Evolutionary conservation across 2,797 vertebrate genomes (phyloP), one percentile per base, ranked within the genome.

Genomic region (Melanogrammus aeglefinus): DNA sequence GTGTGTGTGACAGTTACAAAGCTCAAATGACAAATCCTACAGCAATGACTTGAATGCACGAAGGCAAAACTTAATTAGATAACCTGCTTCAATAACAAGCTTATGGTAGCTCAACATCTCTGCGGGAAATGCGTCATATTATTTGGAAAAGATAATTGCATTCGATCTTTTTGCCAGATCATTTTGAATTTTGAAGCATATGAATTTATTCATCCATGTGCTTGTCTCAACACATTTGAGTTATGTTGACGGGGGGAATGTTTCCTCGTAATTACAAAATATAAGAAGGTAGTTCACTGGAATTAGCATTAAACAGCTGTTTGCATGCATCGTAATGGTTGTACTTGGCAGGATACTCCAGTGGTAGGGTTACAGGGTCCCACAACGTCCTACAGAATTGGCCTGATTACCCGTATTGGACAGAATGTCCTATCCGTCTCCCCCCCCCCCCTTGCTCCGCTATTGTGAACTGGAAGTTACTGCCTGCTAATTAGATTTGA

Each of bases 401-500:
- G 81, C 84, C 77, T 82, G 81, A 88, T 88, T 72, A 79, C 82
- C 81, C 24, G 77, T 84, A 88, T 91, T 85, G 88, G 92, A 85
- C 83, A 81, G 85, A 83, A 87, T 92, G 87, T 87, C 88, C 81
- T 87, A 81, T 80, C 72, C 31, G 75, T 80, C 75, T 76, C 81
- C 70, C 82, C 76, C 82, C 72, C 81, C 79, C 57, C 47, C 81
- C 72, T 76, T 51, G 63, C 80, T 84, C 81, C 75, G 74, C 74
- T 24, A 73, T 74, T 78, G 76, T 74, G 80, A 86, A 79, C 79
- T 87, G 86, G 57, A 63, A n/a, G n/a, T n/a, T n/a, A 63, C 57
- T n/a, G 21, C 57, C 77, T 33, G 44, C 84, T 91, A 90, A 93
- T 90, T 82, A 88, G 81, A 79, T 78, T 41, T 79, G 84, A 92